Percentiles rank a stretch among this genome's conserved stretches.
Conservation (phyloP, 2,113 vertebrate species). For the Phoxinus phoxinus region DNA sequence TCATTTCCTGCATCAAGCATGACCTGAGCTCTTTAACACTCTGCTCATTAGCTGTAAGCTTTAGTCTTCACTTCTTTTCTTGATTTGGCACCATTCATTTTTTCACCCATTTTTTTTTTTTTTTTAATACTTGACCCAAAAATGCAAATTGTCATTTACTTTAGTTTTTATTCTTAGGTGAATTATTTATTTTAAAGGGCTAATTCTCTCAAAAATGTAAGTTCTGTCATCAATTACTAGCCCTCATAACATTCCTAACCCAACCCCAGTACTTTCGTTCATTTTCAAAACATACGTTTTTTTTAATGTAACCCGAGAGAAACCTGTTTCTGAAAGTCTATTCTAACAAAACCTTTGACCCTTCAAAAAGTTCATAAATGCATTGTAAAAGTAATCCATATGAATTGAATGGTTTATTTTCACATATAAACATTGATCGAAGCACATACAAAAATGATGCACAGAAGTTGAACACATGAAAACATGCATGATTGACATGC, state of each 20-base stretch:
- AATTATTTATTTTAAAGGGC: neutral
- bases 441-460: neutral
- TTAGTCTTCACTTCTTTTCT: neutral
- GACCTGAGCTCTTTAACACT: neutral
- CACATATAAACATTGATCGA: neutral
- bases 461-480: neutral
- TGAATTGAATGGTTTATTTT: neutral
- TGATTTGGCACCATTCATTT: neutral
- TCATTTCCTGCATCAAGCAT: constrained; percentile 17
- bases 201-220: neutral
- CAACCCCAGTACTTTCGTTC: neutral
- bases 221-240: too few species aligned
- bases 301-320: neutral
- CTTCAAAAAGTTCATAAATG: neutral
- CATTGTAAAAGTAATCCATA: neutral
- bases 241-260: neutral
- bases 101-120: neutral
- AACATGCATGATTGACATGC: neutral
- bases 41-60: neutral
- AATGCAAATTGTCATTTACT: neutral
- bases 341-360: neutral
- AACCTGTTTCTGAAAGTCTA: neutral
- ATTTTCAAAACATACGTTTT: neutral
- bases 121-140: neutral
- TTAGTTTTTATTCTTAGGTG: neutral